phyloP scores from a whole-genome alignment of 2,888 invertebrate species.

The Hermaeophaga mercurialis region DNA sequence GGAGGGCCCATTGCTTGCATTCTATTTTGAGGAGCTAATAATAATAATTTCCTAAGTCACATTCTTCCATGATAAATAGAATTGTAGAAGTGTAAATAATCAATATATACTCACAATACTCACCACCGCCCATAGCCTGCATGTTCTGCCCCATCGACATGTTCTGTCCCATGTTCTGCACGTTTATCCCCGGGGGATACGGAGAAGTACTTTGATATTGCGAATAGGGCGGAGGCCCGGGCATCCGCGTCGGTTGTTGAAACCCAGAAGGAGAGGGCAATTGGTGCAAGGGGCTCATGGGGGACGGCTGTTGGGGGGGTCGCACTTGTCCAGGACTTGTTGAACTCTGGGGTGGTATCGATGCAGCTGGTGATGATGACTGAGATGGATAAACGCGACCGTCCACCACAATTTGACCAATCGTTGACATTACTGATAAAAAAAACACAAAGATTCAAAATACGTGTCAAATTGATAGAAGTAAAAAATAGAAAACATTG shows the following conservation, averaged over 20 bases:
- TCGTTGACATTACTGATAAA: conserved; percentile 70
- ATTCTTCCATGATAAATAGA: too few relatives aligned
- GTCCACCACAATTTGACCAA: conserved; percentile 83
- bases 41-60: too few relatives aligned
- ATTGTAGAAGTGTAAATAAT: too few relatives aligned
- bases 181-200: conserved; percentile 37
- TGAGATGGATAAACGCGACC: conserved; percentile 74
- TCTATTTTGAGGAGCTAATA: conserved; percentile 34
- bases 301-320: conserved; percentile 55
- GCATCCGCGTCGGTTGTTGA: conserved; percentile 34
- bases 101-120: conserved; percentile 9
- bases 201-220: conserved; percentile 33
- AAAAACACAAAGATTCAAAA: conserved; percentile 10
- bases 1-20: conserved; percentile 44
- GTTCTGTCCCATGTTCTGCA: conserved; percentile 49
- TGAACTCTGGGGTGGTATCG: conserved; percentile 37
- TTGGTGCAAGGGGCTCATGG: conserved; percentile 46
- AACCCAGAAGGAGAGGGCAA: conserved; percentile 41
- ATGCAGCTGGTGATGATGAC: conserved; percentile 55
- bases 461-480: background rate
- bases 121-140: conserved; percentile 23
- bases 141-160: conserved; percentile 35
- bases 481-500: background rate
- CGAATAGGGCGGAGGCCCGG: conserved; percentile 37
- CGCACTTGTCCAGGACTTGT: conserved; percentile 53